phyloP scores from a whole-genome alignment of 2,888 invertebrate genomes.

The Agriotes lineatus region DNA sequence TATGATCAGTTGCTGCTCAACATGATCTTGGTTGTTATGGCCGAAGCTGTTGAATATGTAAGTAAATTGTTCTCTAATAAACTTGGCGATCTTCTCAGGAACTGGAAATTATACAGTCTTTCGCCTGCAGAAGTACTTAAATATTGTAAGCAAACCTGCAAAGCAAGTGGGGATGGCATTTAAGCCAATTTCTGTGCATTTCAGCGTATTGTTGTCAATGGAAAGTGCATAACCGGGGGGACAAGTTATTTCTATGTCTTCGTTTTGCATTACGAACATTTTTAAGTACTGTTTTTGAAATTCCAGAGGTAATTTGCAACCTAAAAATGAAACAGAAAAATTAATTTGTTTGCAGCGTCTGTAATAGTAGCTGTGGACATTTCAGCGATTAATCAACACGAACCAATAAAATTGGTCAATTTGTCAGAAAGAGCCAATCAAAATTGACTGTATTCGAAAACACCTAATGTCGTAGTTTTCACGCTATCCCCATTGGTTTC shows the following conservation, averaged over 20 bases:
- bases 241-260: neutral
- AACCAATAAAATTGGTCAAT: no score
- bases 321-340: neutral
- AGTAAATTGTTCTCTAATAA: neutral
- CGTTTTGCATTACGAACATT: neutral
- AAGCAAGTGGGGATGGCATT: constrained; percentile 5
- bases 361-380: no score
- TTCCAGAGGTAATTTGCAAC: constrained; percentile 3
- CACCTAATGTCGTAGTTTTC: no score
- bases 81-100: neutral
- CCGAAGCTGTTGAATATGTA: neutral
- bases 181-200: constrained; percentile 1
- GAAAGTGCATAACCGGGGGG: constrained; percentile 6
- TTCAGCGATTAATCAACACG: no score
- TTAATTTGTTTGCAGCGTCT: neutral
- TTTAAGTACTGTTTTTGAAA: neutral
- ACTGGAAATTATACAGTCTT: neutral
- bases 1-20: neutral
- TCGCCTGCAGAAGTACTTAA: neutral
- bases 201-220: neutral
- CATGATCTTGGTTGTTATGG: neutral
- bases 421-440: no score
- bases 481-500: no score
- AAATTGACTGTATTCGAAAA: no score
- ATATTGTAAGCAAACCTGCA: neutral